Conservation (phyloP, 2,113 vertebrate genomes). For the Corythornis cristatus region DNA sequence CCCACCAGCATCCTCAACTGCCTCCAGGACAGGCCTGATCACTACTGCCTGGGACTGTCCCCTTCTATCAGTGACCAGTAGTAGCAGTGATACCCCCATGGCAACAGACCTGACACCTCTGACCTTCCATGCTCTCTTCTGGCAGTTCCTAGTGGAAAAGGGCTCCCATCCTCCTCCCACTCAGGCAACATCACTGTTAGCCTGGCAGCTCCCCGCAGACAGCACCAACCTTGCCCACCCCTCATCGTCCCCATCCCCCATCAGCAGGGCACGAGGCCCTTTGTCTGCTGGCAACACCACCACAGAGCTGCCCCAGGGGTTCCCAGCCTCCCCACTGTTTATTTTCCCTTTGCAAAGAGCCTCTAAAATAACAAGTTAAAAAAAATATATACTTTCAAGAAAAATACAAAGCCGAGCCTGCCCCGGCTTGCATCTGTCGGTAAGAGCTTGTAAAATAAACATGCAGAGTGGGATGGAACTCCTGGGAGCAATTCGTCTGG, state of each 20-base stretch:
- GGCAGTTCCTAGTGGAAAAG: not conserved
- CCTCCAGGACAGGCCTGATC: not conserved
- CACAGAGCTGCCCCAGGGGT: not conserved
- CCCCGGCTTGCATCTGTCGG: not conserved
- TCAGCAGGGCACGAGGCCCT: not conserved
- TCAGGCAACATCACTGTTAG: not conserved
- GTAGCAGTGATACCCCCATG: not conserved
- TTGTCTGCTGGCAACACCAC: not conserved
- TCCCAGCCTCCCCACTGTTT: constrained; percentile 55
- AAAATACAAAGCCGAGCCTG: constrained; percentile 23
- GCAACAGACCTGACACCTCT: not conserved
- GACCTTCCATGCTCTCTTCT: not conserved
- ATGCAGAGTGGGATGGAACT: not conserved
- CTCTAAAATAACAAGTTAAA: constrained; percentile 49
- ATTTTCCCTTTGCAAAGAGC: constrained; percentile 58
- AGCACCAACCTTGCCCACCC: not conserved
- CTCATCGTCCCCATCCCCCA: too few species aligned
- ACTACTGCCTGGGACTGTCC: not conserved
- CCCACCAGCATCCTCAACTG: not conserved
- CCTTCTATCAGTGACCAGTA: not conserved
- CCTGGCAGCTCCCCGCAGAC: not conserved
- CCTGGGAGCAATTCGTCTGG: constrained; percentile 28
- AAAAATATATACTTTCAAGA: not conserved
- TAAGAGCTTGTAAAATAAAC: constrained; percentile 63
- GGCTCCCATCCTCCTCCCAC: not conserved